Base-by-base conservation (phyloP, 2,888 invertebrate genomes). In the Hydropsyche betteni region DNA sequence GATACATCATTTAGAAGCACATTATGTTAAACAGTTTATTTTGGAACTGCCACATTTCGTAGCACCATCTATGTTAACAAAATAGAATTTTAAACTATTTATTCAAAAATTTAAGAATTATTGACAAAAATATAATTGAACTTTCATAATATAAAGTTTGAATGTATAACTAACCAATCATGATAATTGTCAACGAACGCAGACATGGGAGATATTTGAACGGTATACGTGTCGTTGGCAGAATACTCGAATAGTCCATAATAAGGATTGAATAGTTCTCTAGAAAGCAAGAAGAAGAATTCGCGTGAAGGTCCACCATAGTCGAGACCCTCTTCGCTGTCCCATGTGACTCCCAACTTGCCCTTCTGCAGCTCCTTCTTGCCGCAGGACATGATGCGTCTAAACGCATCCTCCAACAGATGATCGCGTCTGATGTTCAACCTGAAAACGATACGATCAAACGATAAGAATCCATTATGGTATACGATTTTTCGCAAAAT, bases 161-260 rank as follows among this genome's bases (percentile, higher is more conserved):
- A 36, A 64, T n/a, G 5, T 12, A 61, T 16, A 69, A 84, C 89
- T 88, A 81, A 93, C 97, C 98, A 98, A 85, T 98, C 97, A 81
- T 97, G 95, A 84, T 96, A 95, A 83, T 98, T 97, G 83, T 98
- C 98, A 24, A 98, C 98, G 83, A 98, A 98, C 0, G 96, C 94
- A 2, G 98, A 98, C 93, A 98, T 93, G 0, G 98, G 97, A 36
- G 95, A 95, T 77, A 96, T 93, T 85, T 96, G 95, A 33, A 98
- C 98, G 5, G 98, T 98, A 84, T 98, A 98, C 0, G 97, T 97
- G 83, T 99, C 98, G 83, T 97, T 97, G 68, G 98, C 98, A 0
- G 98, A 97, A 84, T 99, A 99, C 86, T 99, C 98, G 85, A 99
- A 99, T 77, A 98, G 90, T 0, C 98, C 98, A 82, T 99, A 98